phyloP scores from a whole-genome alignment of 1,140 invertebrate species.

The Temnothorax curvispinosus region DNA sequence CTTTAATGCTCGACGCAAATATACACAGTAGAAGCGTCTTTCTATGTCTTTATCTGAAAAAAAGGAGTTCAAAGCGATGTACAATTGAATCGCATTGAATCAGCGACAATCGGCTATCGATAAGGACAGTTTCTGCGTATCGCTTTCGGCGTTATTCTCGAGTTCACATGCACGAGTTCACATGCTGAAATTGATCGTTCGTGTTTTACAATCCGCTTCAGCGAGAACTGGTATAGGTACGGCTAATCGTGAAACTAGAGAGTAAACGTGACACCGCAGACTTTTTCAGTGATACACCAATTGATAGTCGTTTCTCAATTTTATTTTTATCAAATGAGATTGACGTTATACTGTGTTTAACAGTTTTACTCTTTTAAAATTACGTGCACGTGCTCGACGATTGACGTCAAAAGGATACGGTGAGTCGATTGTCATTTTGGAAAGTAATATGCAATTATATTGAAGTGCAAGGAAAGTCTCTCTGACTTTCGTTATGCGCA shows the following conservation, averaged over 20 bases:
- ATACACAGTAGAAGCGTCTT: constrained; percentile 65
- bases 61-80: constrained; percentile 68
- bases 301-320: background rate
- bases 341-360: background rate
- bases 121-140: constrained; percentile 53
- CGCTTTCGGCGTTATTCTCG: constrained; percentile 47
- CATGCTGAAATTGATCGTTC: constrained; percentile 29
- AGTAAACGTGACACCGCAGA: background rate
- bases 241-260: background rate
- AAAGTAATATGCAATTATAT: constrained; percentile 58
- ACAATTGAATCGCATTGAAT: constrained; percentile 65
- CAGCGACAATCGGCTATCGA: constrained; percentile 62
- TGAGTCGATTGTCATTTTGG: constrained; percentile 57
- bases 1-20: constrained; percentile 64
- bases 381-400: background rate
- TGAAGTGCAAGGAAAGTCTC: constrained; percentile 48
- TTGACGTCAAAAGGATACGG: constrained; percentile 38
- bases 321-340: background rate
- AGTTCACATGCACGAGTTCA: constrained; percentile 29
- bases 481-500: constrained; percentile 36
- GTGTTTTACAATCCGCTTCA: constrained; percentile 11
- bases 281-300: constrained; percentile 1
- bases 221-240: background rate
- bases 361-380: background rate
- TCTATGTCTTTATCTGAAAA: constrained; percentile 69